phyloP scores from a whole-genome alignment of 1,140 invertebrate species.

The Drosophila willistoni region DNA sequence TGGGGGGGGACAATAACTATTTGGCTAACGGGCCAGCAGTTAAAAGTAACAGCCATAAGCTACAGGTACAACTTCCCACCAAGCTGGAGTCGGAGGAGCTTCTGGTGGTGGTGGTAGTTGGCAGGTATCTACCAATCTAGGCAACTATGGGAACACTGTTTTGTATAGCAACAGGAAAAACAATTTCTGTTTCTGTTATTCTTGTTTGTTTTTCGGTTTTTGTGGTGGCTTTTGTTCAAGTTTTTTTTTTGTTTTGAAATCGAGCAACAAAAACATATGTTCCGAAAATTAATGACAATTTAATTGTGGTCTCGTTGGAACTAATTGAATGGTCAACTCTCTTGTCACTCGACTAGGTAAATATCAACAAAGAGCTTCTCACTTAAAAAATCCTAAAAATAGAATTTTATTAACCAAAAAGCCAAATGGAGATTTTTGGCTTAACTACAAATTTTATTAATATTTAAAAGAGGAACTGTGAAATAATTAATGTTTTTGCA shows the following conservation, averaged over 20 bases:
- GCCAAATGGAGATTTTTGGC: too few relatives aligned
- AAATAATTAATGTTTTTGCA: too few relatives aligned
- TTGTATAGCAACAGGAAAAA: slow-evolving; percentile 24
- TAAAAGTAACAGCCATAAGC: slow-evolving; percentile 73
- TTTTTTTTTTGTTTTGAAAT: slow-evolving; percentile 17
- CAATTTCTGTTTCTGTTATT: slow-evolving; percentile 15
- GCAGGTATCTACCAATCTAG: too few relatives aligned
- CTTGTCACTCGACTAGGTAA: not conserved
- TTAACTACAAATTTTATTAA: too few relatives aligned
- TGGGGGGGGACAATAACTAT: slow-evolving; percentile 58
- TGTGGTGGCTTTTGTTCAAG: slow-evolving; percentile 3
- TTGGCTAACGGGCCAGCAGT: slow-evolving; percentile 71
- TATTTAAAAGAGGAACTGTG: too few relatives aligned
- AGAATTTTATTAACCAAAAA: too few relatives aligned
- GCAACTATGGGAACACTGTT: slow-evolving; percentile 36
- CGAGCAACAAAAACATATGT: slow-evolving; percentile 32
- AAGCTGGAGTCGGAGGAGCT: not conserved
- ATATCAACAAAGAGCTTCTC: not conserved
- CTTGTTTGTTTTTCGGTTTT: slow-evolving; percentile 15
- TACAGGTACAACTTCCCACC: slow-evolving; percentile 57
- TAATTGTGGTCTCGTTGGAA: slow-evolving; percentile 67
- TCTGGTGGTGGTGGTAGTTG: not conserved
- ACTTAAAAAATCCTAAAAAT: too few relatives aligned
- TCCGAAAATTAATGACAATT: slow-evolving; percentile 61
- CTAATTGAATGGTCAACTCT: slow-evolving; percentile 29